Evolutionary conservation across 2,888 invertebrate genomes (phyloP).

Genomic region (Drosophila paramelanica): DNA sequence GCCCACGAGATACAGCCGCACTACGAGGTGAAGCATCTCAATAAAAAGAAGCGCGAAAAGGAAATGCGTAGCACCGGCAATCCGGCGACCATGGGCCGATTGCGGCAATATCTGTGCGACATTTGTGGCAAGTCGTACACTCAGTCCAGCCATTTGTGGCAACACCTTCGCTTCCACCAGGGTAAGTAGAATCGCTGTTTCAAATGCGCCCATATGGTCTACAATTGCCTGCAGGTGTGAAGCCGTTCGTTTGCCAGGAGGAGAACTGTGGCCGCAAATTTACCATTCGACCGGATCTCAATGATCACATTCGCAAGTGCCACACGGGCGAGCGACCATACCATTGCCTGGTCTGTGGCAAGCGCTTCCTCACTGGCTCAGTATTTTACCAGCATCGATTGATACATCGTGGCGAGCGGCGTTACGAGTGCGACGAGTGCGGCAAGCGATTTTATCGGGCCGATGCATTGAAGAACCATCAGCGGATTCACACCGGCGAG

Average conservation of each 20-base stretch:
- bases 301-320: conserved; percentile 88
- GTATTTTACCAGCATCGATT: conserved; percentile 88
- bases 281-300: conserved; percentile 88
- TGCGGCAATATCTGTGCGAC: conserved; percentile 87
- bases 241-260: conserved; percentile 88
- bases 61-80: conserved; percentile 56
- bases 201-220: too few species aligned
- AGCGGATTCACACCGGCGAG: conserved; percentile 88
- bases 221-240: conserved; percentile 86
- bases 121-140: conserved; percentile 88
- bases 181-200: conserved; percentile 78
- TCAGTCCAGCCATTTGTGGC: conserved; percentile 89
- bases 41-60: conserved; percentile 85
- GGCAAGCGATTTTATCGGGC: conserved; percentile 88
- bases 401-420: conserved; percentile 88
- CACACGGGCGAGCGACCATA: conserved; percentile 88
- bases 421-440: conserved; percentile 88
- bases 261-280: conserved; percentile 87
- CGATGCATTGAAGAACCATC: conserved; percentile 87
- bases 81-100: conserved; percentile 56
- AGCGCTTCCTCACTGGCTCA: conserved; percentile 88
- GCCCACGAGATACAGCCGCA: conserved; percentile 84
- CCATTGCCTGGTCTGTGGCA: conserved; percentile 87
- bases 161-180: conserved; percentile 88
- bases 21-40: conserved; percentile 87